These are phyloP conservation scores for Halotydeus destructor DNA, from an alignment of 1,140 invertebrate genomes.

Conservation along the genomic window DNA sequence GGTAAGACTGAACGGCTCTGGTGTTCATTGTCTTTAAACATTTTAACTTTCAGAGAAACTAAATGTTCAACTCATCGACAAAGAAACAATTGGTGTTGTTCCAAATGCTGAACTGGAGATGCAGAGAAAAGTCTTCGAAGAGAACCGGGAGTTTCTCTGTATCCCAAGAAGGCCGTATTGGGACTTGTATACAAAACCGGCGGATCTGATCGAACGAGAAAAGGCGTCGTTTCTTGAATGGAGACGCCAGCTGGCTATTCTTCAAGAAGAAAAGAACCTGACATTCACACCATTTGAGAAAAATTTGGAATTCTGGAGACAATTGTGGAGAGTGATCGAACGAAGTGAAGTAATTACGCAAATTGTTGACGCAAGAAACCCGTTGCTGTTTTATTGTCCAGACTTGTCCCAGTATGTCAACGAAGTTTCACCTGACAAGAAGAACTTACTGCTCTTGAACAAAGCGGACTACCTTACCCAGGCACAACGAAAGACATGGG, in stretches of 20 bases:
- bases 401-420: constrained; percentile 86
- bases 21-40: neutral
- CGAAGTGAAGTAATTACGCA: constrained; percentile 81
- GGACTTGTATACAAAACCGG: constrained; percentile 44
- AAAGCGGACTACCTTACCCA: constrained; percentile 84
- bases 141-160: constrained; percentile 40
- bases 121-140: constrained; percentile 37
- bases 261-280: constrained; percentile 59
- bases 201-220: constrained; percentile 54
- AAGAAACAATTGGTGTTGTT: constrained; percentile 36
- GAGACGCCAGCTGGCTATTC: constrained; percentile 49
- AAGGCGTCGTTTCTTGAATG: constrained; percentile 64
- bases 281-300: constrained; percentile 90
- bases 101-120: constrained; percentile 37
- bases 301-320: constrained; percentile 94
- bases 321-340: constrained; percentile 93
- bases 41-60: constrained; percentile 46
- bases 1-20: constrained; percentile 24
- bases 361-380: constrained; percentile 91
- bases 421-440: constrained; percentile 53
- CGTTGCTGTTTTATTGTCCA: constrained; percentile 71
- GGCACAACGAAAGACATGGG: constrained; percentile 62
- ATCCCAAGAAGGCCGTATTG: constrained; percentile 69
- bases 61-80: constrained; percentile 55
- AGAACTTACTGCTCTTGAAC: constrained; percentile 71